Evolutionary conservation across 64 coral and sea anemone species (phyloP).

Genomic region (Trachythela sp.): DNA sequence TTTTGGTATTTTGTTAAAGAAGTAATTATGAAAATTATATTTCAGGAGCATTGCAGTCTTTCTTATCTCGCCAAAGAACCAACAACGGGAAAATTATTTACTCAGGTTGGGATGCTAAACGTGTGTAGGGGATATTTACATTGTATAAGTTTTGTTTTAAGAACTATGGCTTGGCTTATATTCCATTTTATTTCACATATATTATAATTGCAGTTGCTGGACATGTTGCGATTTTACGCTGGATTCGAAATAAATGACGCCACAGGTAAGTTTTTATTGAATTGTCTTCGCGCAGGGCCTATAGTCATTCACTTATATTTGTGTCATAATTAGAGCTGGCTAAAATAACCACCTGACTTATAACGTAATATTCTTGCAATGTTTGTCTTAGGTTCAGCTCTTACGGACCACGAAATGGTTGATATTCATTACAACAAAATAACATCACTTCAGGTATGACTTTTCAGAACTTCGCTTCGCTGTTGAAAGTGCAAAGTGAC

Average conservation of each 20-base stretch:
- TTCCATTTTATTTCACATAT: neutral
- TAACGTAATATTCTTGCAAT: no score
- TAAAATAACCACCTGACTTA: no score
- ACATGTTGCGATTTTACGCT: conserved; percentile 84
- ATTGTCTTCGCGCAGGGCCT: no score
- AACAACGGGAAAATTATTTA: conserved; percentile 81
- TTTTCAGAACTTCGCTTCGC: no score
- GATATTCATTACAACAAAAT: conserved; percentile 98
- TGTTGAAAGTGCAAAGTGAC: no score
- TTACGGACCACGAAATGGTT: conserved; percentile 99
- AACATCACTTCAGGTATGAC: conserved; percentile 75
- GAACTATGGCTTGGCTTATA: neutral
- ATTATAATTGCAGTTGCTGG: conserved; percentile 53
- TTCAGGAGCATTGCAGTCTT: conserved; percentile 70
- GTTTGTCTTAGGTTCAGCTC: conserved; percentile 54
- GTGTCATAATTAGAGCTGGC: no score
- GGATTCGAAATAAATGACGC: conserved; percentile 99
- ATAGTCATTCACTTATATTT: no score
- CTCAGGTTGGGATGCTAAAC: conserved; percentile 49
- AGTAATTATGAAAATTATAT: neutral
- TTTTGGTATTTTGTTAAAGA: no score
- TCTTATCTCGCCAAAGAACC: conserved; percentile 71
- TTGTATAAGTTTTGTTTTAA: neutral
- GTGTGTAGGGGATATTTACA: neutral
- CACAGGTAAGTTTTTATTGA: conserved; percentile 56